Evolutionary conservation across 2,888 invertebrate species (phyloP), one percentile per base, ranked within the genome.

Genomic region (Latrodectus hesperus): DNA sequence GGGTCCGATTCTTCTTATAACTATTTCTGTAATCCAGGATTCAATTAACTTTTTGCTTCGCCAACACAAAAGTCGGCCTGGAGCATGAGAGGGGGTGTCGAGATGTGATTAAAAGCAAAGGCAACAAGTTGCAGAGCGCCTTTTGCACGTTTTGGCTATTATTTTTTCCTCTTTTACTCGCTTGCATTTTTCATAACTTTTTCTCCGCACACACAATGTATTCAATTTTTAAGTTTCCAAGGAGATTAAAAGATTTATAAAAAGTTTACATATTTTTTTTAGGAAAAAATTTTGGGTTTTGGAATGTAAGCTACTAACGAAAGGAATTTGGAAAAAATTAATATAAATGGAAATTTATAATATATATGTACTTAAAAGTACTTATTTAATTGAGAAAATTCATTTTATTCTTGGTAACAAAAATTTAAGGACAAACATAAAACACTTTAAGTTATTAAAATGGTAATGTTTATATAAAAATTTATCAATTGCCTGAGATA

Each of bases 41-140:
- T 88, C 87, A 88, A 88, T 88, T 88, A 88, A 88, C 83, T 88
- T 88, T 88, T 88, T 88, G 87, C 78, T 64, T 52, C 74, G 52
- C 52, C 64, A 16, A 74, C 38, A 88, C 82, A 82, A 88, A 88
- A 73, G 78, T 51, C 60, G 78, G 73, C 51, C 38, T 72, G 65
- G 72, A 53, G 76, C 70, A 71, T 16, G 86, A 72, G 81, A 79
- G 53, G 65, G 38, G 68, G 12, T 12, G 17, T 68, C n/a, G 14
- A 51, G 12, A 68, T 85, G 84, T 84, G 80, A 84, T 74, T 77
- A 89, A 71, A 26, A 11, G 68, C 70, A 72, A 72, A 71, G 60
- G 81, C 71, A 86, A 87, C 81, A 82, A 76, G 86, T 87, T 87
- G 86, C 72, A 77, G 5, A 9, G 60, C 60, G 12, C 60, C 60